Evolutionary conservation across 2,888 invertebrate species (phyloP), one percentile per base, ranked within the genome.

Genomic region (Dioctria rufipes): DNA sequence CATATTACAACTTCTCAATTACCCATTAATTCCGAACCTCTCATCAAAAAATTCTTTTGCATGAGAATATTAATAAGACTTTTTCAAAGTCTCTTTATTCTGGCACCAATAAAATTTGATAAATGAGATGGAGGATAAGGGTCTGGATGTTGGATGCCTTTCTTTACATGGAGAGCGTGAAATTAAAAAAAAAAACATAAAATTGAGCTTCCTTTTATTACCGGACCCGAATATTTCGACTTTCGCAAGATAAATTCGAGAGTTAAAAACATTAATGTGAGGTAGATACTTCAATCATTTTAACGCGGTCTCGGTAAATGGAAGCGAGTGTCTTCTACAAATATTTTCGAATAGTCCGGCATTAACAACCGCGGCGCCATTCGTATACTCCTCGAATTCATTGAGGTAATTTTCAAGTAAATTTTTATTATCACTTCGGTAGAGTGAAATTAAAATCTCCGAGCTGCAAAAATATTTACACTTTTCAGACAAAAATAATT

Each of bases 401-500:
- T 1, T 54, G 54, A 54, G 54, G n/a, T 54, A 54, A 54, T 54
- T 54, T 54, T 54, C 54, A n/a, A 11, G 54, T 3, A 54, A 54
- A 11, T 54, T 54, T 54, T 54, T 54, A 54, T 54, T 11, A 54
- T n/a, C 11, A 54, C 11, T 54, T n/a, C 11, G 4, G 46, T 54
- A 3, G 11, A 54, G 54, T 54, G 54, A 54, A 54, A 54, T 54
- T 54, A 54, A 54, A 54, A 54, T 2, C 54, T 8, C 11, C 54
- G 11, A 8, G 9, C 6, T n/a, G 54, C 8, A 11, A 54, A 54
- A 54, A 54, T 54, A n/a, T 54, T n/a, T 54, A n/a, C 54, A 54
- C 54, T 54, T 54, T 54, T 54, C 11, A n/a, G 11, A 54, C 54
- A 11, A 54, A 54, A 54, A 54, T 54, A n/a, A 54, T 54, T 54